Percentiles rank a stretch among this genome's conserved stretches.
Evolutionary conservation across 2,113 vertebrate species (phyloP).

Genomic region (Garra rufa): DNA sequence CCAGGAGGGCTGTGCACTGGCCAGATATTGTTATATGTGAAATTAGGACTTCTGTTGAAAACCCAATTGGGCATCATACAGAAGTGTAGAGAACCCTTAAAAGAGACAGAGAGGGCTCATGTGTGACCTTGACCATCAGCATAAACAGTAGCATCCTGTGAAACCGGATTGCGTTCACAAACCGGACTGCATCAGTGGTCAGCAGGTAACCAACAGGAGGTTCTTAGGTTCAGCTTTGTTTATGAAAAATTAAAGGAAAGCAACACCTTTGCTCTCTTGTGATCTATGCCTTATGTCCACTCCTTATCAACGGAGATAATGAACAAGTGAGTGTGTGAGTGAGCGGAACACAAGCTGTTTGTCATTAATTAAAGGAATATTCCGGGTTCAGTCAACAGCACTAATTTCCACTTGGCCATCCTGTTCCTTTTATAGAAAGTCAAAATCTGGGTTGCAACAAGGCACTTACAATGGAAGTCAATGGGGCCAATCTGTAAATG

Average conservation of each 20-base stretch:
- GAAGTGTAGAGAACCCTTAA: conserved; percentile 1
- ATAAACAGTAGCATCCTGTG: conserved; percentile 15
- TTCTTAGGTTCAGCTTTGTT: conserved; percentile 26
- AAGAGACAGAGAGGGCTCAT: not conserved
- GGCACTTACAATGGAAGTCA: conserved; percentile 1
- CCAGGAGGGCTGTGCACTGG: conserved; percentile 19
- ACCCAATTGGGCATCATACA: conserved; percentile 15
- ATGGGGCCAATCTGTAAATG: not conserved
- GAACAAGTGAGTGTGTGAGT: not conserved
- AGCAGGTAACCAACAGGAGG: conserved; percentile 23
- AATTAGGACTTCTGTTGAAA: conserved; percentile 14
- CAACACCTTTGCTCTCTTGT: conserved; percentile 34
- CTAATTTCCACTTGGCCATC: not conserved
- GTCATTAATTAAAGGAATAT: conserved; percentile 18
- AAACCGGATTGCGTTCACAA: conserved; percentile 27
- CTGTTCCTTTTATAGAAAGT: not conserved
- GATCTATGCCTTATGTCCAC: conserved; percentile 17
- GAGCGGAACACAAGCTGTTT: conserved; percentile 7
- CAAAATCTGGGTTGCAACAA: not conserved
- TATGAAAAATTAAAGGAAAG: conserved; percentile 2
- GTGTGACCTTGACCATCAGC: conserved; percentile 20
- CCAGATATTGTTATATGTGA: conserved; percentile 31
- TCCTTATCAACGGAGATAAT: conserved; percentile 24
- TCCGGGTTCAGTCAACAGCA: not conserved
- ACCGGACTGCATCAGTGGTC: conserved; percentile 20